phyloP scores from a whole-genome alignment of 2,888 invertebrate species.

The Eumacrocentrus americanus region DNA sequence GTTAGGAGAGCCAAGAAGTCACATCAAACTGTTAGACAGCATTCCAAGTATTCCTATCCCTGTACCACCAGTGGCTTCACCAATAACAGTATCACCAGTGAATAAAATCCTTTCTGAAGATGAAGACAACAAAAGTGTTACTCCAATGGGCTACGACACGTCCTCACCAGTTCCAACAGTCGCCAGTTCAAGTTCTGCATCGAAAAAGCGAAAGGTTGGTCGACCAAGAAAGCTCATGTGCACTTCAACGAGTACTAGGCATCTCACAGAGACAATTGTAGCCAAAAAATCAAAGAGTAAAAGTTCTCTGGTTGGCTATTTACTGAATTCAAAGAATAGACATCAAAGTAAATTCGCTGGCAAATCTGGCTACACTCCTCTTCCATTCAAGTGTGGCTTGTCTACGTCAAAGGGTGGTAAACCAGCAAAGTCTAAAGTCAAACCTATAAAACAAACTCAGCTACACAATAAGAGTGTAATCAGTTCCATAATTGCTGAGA shows the following conservation, averaged over 20 bases:
- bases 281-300: conserved; percentile 81
- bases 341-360: conserved; percentile 57
- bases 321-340: conserved; percentile 71
- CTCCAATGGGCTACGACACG: conserved; percentile 46
- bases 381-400: conserved; percentile 49
- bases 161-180: conserved; percentile 48
- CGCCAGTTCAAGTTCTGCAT: conserved; percentile 55
- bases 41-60: conserved; percentile 55
- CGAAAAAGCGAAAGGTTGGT: conserved; percentile 83
- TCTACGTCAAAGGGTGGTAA: conserved; percentile 45
- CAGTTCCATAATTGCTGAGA: conserved; percentile 57
- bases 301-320: conserved; percentile 70
- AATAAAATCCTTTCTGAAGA: conserved; percentile 42
- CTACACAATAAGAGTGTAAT: conserved; percentile 56
- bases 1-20: conserved; percentile 53
- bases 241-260: conserved; percentile 65
- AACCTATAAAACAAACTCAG: conserved; percentile 53
- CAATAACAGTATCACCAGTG: conserved; percentile 43
- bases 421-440: conserved; percentile 47
- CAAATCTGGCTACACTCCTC: conserved; percentile 47
- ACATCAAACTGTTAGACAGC: conserved; percentile 55
- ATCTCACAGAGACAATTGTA: conserved; percentile 78
- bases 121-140: conserved; percentile 45
- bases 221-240: conserved; percentile 76
- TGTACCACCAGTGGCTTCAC: conserved; percentile 46